phyloP scores from a whole-genome alignment of 2,797 vertebrate species.

The Scleropages formosus region DNA sequence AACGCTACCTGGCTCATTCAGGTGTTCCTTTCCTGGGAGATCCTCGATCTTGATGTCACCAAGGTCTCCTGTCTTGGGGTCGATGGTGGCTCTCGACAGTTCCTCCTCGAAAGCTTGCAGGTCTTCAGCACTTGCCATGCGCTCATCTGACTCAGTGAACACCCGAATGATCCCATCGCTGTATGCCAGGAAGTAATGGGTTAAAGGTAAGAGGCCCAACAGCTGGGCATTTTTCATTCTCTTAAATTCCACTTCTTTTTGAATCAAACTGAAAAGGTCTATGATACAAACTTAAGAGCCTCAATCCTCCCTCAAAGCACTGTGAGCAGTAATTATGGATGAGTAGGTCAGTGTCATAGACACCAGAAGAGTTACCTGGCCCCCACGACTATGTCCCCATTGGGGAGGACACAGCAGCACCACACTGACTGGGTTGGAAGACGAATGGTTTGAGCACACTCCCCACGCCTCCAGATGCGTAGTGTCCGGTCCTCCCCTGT shows the following conservation, averaged over 20 bases:
- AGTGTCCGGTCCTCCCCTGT: conserved; percentile 90
- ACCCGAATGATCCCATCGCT: conserved; percentile 93
- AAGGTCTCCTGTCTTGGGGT: conserved; percentile 89
- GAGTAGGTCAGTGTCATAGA: not conserved
- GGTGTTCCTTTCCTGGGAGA: conserved; percentile 90
- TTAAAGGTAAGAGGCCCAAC: not conserved
- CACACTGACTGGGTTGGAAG: conserved; percentile 93
- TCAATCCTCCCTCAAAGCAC: not conserved
- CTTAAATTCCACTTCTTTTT: too few species aligned
- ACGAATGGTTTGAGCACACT: conserved; percentile 89
- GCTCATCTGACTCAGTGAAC: conserved; percentile 84
- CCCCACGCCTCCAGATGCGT: conserved; percentile 86
- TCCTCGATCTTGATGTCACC: conserved; percentile 89
- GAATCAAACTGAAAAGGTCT: too few species aligned
- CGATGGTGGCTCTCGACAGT: conserved; percentile 87
- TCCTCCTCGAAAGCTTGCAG: conserved; percentile 91
- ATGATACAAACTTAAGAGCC: too few species aligned
- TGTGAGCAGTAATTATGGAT: not conserved
- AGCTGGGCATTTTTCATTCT: not conserved
- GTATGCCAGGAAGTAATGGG: conserved; percentile 19
- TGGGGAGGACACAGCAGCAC: conserved; percentile 91
- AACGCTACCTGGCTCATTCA: conserved; percentile 82
- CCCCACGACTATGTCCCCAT: conserved; percentile 88
- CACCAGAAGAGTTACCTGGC: conserved; percentile 75
- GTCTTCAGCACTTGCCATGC: conserved; percentile 80